phyloP scores from a whole-genome alignment of 1,140 invertebrate species.

The Procambarus virginalis region DNA sequence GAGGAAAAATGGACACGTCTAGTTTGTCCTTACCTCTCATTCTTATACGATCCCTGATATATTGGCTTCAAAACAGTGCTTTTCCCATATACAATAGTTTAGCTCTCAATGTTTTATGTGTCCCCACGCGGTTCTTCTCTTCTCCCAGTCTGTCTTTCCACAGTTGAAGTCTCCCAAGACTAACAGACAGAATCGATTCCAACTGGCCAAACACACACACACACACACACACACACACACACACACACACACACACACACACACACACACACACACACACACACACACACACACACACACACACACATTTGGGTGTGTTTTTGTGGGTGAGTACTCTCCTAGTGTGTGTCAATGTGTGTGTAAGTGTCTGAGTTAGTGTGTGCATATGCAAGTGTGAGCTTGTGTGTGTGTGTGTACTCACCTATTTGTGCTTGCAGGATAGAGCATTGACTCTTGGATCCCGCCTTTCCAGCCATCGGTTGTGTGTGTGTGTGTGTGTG shows the following conservation, averaged over 20 bases:
- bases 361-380: conserved; percentile 33
- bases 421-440: background rate
- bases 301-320: background rate
- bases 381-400: background rate
- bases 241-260: conserved; percentile 20
- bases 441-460: no score
- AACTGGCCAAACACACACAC: background rate
- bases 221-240: conserved; percentile 34
- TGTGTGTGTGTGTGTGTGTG: background rate
- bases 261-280: background rate
- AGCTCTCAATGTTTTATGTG: no score
- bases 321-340: background rate
- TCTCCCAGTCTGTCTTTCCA: no score
- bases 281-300: background rate
- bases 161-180: no score
- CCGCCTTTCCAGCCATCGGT: no score
- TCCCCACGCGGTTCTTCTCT: no score
- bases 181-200: no score
- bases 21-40: no score
- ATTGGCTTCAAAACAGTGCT: no score
- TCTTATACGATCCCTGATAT: no score
- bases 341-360: conserved; percentile 22
- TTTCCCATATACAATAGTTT: no score
- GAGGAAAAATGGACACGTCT: no score
- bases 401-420: conserved; percentile 18